phyloP scores from a whole-genome alignment of 2,888 invertebrate species.

The Drosophila paranaensis region DNA sequence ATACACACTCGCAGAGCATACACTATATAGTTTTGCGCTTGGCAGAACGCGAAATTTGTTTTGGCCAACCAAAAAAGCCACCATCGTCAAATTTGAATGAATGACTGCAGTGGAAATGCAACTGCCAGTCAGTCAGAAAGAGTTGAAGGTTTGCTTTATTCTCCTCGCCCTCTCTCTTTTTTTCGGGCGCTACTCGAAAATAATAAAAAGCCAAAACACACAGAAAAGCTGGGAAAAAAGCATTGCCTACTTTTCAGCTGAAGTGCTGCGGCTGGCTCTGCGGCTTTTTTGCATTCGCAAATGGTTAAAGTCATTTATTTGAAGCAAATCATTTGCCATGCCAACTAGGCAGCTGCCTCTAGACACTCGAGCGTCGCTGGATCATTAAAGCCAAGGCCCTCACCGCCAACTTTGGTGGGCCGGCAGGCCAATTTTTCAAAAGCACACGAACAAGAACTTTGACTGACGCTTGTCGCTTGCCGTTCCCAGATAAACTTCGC shows the following conservation, averaged over 20 bases:
- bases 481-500: conserved; percentile 66
- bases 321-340: conserved; percentile 74
- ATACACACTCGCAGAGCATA: conserved; percentile 2
- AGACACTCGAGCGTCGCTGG: conserved; percentile 42
- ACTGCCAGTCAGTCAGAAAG: conserved; percentile 61
- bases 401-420: conserved; percentile 16
- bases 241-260: conserved; percentile 69
- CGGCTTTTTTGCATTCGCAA: conserved; percentile 67
- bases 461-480: conserved; percentile 71
- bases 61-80: conserved; percentile 55
- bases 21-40: conserved; percentile 56
- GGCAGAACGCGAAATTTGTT: conserved; percentile 65
- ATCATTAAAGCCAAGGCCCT: conserved; percentile 51
- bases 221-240: conserved; percentile 24
- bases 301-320: conserved; percentile 78
- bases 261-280: conserved; percentile 68
- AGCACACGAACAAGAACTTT: conserved; percentile 62
- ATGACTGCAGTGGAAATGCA: conserved; percentile 76
- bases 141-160: conserved; percentile 22
- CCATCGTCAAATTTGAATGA: conserved; percentile 66
- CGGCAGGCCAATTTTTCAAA: conserved; percentile 69
- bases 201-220: conserved; percentile 1
- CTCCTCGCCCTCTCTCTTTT: neutral
- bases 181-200: conserved; percentile 22
- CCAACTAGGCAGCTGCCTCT: conserved; percentile 28